A percentile compares a stretch with the other conserved stretches of the same genome.
Evolutionary conservation across 2,888 invertebrate species (phyloP).

Genomic region (Noctua pronuba): DNA sequence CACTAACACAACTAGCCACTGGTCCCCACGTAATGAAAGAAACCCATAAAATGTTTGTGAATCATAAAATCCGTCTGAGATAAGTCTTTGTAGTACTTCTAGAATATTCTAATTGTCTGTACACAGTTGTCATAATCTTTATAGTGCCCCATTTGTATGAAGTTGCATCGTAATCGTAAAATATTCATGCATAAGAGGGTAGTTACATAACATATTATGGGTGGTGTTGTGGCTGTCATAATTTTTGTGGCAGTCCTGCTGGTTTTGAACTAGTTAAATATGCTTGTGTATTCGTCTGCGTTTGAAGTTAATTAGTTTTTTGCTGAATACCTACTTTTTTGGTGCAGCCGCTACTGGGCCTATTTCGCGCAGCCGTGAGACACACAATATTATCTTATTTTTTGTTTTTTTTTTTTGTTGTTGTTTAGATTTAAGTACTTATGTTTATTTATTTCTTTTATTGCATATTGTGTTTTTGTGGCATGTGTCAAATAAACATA

Average conservation of each 20-base stretch:
- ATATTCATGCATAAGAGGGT: conserved; percentile 14
- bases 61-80: conserved; percentile 13
- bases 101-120: conserved; percentile 24
- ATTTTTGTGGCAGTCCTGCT: background rate
- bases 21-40: conserved; percentile 13
- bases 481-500: too few species aligned
- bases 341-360: too few species aligned
- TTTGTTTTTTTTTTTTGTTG: too few species aligned
- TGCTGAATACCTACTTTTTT: too few species aligned
- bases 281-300: background rate
- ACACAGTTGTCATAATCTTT: conserved; percentile 26
- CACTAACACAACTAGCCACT: background rate
- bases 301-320: too few species aligned
- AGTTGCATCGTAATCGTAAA: conserved; percentile 38
- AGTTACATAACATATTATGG: background rate
- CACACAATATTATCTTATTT: too few species aligned
- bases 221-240: background rate
- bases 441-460: too few species aligned
- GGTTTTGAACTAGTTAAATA: background rate
- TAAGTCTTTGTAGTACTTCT: conserved; percentile 4
- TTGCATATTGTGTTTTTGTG: too few species aligned
- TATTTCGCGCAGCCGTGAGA: too few species aligned
- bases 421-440: too few species aligned
- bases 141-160: background rate
- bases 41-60: conserved; percentile 28